Conservation (phyloP, 2,113 vertebrate species). For the Notothenia coriiceps region DNA sequence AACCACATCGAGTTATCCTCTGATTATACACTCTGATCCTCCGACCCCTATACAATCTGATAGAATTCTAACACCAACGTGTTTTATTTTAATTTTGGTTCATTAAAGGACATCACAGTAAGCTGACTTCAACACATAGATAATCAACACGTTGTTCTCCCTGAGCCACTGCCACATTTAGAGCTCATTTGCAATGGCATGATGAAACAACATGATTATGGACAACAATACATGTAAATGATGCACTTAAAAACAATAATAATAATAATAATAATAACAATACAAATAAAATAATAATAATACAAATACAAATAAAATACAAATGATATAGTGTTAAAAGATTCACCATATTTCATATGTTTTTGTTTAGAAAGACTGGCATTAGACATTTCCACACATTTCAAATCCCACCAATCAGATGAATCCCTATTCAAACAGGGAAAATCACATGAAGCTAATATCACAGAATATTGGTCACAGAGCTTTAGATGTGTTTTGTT, state of each 20-base stretch:
- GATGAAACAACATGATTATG: background rate
- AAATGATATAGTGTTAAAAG: no score
- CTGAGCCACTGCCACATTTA: background rate
- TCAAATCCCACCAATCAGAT: slow-evolving; percentile 46
- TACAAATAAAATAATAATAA: no score
- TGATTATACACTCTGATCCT: background rate
- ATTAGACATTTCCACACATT: slow-evolving; percentile 39
- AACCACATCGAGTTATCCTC: background rate
- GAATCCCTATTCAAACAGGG: background rate
- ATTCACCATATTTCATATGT: slow-evolving; percentile 48
- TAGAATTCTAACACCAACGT: background rate
- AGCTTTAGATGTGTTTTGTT: slow-evolving; percentile 45
- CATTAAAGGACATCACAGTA: slow-evolving; percentile 3
- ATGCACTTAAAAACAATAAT: background rate
- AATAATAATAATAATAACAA: background rate
- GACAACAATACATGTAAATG: slow-evolving; percentile 2
- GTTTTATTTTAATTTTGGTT: background rate
- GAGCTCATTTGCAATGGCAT: background rate
- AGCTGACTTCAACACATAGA: background rate
- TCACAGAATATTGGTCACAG: slow-evolving; percentile 42
- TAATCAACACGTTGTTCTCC: background rate
- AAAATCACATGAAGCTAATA: slow-evolving; percentile 55
- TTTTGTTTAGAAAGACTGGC: slow-evolving; percentile 56
- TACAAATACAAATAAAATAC: no score
- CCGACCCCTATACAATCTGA: background rate